phyloP scores from a whole-genome alignment of 92 coral and sea anemone species.

The Heliopora coerulea region DNA sequence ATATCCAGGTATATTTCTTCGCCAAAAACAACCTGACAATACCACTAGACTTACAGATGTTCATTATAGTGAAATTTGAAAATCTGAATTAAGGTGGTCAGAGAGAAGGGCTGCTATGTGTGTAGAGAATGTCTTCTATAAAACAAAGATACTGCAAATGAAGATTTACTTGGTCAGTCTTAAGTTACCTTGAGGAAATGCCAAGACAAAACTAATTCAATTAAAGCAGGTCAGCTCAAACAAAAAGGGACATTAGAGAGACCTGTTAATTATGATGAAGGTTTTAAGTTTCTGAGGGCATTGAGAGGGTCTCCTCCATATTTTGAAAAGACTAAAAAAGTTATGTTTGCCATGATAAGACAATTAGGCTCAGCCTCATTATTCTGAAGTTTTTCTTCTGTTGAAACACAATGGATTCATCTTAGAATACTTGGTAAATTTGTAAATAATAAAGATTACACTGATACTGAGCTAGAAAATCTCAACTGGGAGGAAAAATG shows the following conservation, averaged over 20 bases:
- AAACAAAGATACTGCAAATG: slow-evolving; percentile 45
- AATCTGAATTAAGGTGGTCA: slow-evolving; percentile 25
- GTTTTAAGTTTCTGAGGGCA: slow-evolving; percentile 56
- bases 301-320: slow-evolving; percentile 73
- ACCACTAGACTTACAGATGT: slow-evolving; percentile 45
- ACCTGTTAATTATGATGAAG: slow-evolving; percentile 51
- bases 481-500: slow-evolving; percentile 53
- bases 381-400: slow-evolving; percentile 54
- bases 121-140: slow-evolving; percentile 45
- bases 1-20: slow-evolving; percentile 74
- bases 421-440: slow-evolving; percentile 66
- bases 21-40: slow-evolving; percentile 53
- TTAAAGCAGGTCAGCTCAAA: no score
- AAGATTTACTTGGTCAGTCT: slow-evolving; percentile 37
- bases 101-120: slow-evolving; percentile 39
- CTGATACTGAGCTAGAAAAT: slow-evolving; percentile 50
- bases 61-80: slow-evolving; percentile 32
- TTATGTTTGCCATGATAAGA: slow-evolving; percentile 57
- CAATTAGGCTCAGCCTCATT: slow-evolving; percentile 32
- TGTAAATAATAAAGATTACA: slow-evolving; percentile 52
- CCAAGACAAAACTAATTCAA: no score
- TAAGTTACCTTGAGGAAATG: slow-evolving; percentile 40
- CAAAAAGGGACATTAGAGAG: no score
- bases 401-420: slow-evolving; percentile 60
- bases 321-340: slow-evolving; percentile 58